phyloP scores from a whole-genome alignment of 2,797 vertebrate species.

The Lycodopsis pacificus region DNA sequence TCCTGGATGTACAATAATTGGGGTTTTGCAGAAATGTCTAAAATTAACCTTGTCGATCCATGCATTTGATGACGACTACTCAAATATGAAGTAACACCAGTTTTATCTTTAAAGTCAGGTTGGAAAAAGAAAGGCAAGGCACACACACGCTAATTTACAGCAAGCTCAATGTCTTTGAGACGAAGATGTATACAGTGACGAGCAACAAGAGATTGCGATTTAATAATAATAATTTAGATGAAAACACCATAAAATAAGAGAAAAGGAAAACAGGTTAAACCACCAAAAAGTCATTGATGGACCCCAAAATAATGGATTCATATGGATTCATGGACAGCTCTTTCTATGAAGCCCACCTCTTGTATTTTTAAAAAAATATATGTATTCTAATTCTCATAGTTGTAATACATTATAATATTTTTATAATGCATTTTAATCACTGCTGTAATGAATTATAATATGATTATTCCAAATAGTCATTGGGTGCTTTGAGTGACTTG shows the following conservation, averaged over 20 bases:
- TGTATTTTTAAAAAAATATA: background rate
- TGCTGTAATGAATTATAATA: too few species aligned
- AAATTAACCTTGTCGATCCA: background rate
- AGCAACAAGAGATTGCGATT: background rate
- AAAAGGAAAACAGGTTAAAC: background rate
- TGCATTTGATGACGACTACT: background rate
- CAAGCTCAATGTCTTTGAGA: background rate
- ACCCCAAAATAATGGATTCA: constrained; percentile 2
- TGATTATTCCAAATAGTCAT: background rate
- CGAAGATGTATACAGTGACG: background rate
- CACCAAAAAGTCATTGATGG: background rate
- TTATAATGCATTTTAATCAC: too few species aligned
- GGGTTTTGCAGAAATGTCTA: background rate
- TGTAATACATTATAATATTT: background rate
- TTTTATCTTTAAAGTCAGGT: background rate
- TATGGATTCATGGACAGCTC: background rate
- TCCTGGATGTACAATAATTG: background rate
- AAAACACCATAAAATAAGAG: background rate
- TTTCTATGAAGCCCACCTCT: background rate
- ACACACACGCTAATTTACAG: constrained; percentile 3
- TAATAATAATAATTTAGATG: background rate
- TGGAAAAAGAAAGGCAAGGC: background rate
- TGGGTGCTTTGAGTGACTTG: background rate
- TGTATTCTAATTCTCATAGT: background rate
- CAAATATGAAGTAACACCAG: background rate